phyloP scores from a whole-genome alignment of 2,888 invertebrate genomes.

The Piscicola geometra region DNA sequence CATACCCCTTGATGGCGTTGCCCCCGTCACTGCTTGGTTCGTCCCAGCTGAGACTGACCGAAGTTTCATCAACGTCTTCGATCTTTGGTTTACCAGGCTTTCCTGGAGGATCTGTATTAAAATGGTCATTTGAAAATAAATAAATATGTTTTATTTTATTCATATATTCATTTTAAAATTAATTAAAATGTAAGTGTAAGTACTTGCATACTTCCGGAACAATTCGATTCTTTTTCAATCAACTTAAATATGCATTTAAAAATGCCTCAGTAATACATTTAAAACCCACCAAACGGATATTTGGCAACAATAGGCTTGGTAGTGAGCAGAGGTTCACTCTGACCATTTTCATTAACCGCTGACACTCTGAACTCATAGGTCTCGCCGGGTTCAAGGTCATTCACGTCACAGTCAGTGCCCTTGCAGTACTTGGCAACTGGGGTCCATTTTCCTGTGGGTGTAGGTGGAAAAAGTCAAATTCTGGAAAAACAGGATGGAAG shows the following conservation, averaged over 20 bases:
- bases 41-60: conserved; percentile 89
- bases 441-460: conserved; percentile 51
- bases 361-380: conserved; percentile 89
- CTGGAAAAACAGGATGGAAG: too few species aligned
- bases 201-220: background rate
- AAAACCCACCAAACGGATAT: conserved; percentile 77
- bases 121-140: background rate
- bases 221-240: background rate
- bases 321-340: conserved; percentile 85
- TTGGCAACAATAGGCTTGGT: conserved; percentile 84
- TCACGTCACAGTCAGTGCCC: conserved; percentile 70
- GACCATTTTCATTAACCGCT: conserved; percentile 97
- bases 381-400: conserved; percentile 72
- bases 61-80: conserved; percentile 77
- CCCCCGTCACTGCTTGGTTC: conserved; percentile 85
- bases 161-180: too few species aligned
- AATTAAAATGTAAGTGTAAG: conserved; percentile 10
- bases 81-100: conserved; percentile 83
- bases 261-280: too few species aligned
- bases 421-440: conserved; percentile 62
- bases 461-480: too few species aligned
- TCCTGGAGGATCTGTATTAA: conserved; percentile 64
- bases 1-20: conserved; percentile 72
- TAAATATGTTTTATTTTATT: background rate
- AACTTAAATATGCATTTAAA: background rate